Evolutionary conservation across 2,888 invertebrate species (phyloP), one percentile per base, ranked within the genome.

Genomic region (Cynaeus angustus): DNA sequence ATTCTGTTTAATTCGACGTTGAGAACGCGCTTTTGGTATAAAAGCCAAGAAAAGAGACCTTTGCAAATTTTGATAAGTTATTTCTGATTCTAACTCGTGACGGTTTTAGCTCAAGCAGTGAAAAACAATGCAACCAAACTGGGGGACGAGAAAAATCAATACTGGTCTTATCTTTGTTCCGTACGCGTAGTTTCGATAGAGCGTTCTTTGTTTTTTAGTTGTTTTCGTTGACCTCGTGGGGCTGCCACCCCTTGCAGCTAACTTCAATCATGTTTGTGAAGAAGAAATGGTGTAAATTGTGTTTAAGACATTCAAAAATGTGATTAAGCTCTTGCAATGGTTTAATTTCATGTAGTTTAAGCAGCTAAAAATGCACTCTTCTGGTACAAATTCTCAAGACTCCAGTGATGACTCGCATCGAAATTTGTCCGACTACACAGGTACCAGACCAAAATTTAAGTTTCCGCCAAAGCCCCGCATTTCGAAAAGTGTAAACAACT

Each of bases 401-500:
- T 78, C 75, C 7, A 76, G 76, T 58, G 78, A 74, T 38, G 76
- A 75, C 28, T 72, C 70, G 9, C 58, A 43, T 10, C 48, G 38
- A 67, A 68, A 68, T 52, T 73, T 76, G 58, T 78, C 76, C 38
- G 75, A 75, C 62, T 71, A 67, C 61, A 72, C 76, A 21, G 74
- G 74, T 13, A 67, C 76, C 21, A 71, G 70, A 66, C 71, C 74
- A 37, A 78, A 74, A 74, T 77, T 78, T 58, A 74, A 66, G 71
- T 79, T 77, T 71, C 77, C 78, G 13, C 72, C 78, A 26, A 76
- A 77, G 10, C 75, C 50, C 21, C 48, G 81, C 66, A 72, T 80
- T 30, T 77, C 77, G 16, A 80, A 77, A 71, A 81, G 81, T 74
- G 80, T 75, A 28, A 79, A 79, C 66, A 80, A 79, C 74, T 80